Evolutionary conservation across 92 coral and sea anemone species (phyloP).

Genomic region (Paramuricea clavata): DNA sequence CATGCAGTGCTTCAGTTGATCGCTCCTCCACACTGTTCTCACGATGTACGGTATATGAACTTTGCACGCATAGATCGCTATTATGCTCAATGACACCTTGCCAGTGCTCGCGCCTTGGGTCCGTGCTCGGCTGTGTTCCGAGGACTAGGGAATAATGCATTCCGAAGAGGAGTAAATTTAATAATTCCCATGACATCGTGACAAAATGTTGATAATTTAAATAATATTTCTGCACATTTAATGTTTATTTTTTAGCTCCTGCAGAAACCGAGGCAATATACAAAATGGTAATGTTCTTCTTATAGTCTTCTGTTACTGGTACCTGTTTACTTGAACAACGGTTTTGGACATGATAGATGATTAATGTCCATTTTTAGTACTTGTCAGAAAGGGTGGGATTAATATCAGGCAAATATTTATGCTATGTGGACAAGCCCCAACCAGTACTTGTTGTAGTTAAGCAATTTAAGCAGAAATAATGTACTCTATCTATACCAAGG

Average conservation of each 20-base stretch:
- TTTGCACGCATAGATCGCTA: neutral
- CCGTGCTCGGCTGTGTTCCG: neutral
- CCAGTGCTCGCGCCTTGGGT: conserved; percentile 15
- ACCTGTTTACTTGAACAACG: neutral
- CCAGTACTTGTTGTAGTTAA: too few relatives aligned
- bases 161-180: neutral
- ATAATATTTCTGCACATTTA: too few relatives aligned
- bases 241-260: neutral
- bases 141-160: conserved; percentile 1
- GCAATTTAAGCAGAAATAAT: too few relatives aligned
- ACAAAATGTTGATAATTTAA: neutral
- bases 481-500: too few relatives aligned
- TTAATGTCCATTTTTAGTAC: neutral
- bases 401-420: too few relatives aligned
- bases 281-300: neutral
- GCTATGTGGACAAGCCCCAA: too few relatives aligned
- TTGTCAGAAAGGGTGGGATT: neutral
- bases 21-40: neutral
- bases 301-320: neutral
- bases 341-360: neutral
- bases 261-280: neutral
- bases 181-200: neutral
- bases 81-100: conserved; percentile 13
- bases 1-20: neutral
- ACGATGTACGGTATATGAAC: neutral